Evolutionary conservation across 2,797 vertebrate genomes (phyloP).

Genomic region (Acestrorhynchus altus): DNA sequence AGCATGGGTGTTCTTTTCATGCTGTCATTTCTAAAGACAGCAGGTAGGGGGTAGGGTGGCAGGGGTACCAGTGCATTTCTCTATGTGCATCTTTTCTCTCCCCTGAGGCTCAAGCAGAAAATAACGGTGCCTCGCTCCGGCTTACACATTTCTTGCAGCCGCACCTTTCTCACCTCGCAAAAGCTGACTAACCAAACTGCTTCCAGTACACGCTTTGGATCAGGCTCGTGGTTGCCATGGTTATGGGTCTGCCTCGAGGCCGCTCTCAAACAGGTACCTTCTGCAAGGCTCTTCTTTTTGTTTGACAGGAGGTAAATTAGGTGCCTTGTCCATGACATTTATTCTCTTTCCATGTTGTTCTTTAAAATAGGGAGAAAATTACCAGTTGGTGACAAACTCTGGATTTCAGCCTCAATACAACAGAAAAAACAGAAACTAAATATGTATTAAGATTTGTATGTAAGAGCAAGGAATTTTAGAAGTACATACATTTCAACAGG

Average conservation of each 20-base stretch:
- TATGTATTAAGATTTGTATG: not conserved
- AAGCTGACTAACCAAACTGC: not conserved
- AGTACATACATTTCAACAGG: not conserved
- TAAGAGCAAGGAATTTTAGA: not conserved
- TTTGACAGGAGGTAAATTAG: slow-evolving; percentile 36
- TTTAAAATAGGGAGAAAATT: too few species aligned
- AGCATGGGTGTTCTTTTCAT: slow-evolving; percentile 42
- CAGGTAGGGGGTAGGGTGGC: not conserved
- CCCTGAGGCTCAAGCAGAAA: not conserved
- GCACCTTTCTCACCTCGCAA: not conserved
- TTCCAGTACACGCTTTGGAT: not conserved
- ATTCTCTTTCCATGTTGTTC: not conserved
- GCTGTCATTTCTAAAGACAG: slow-evolving; percentile 44
- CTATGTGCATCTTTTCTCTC: not conserved
- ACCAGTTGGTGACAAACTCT: too few species aligned
- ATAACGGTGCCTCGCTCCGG: not conserved
- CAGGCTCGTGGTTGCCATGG: slow-evolving; percentile 41
- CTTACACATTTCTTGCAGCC: not conserved
- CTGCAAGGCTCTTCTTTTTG: slow-evolving; percentile 4
- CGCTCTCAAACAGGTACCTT: slow-evolving; percentile 32
- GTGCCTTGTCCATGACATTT: slow-evolving; percentile 1
- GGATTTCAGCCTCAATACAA: not conserved
- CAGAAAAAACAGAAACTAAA: not conserved
- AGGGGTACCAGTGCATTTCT: not conserved
- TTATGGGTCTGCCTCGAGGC: slow-evolving; percentile 24